Evolutionary conservation across 1,140 invertebrate species (phyloP).

Genomic region (Apis cerana): DNA sequence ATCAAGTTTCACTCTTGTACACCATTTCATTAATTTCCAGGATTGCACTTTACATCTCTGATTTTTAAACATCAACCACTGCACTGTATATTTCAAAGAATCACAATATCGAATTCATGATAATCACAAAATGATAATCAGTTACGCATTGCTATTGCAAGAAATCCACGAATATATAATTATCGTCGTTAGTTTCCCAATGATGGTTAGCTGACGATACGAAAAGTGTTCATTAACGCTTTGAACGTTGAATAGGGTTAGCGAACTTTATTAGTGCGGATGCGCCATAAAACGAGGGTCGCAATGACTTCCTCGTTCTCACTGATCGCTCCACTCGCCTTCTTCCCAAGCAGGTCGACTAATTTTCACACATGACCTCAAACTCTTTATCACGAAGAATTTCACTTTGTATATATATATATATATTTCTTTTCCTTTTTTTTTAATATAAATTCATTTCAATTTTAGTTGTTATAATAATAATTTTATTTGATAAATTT

Average conservation of each 20-base stretch:
- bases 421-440: background rate
- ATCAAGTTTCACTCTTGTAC: too few species aligned
- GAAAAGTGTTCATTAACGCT: slow-evolving; percentile 28
- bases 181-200: slow-evolving; percentile 4
- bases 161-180: background rate
- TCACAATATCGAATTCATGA: background rate
- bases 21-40: too few species aligned
- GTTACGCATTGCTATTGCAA: background rate
- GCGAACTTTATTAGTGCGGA: slow-evolving; percentile 45
- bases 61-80: too few species aligned
- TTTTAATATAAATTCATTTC: background rate
- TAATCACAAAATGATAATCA: background rate
- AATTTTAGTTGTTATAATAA: too few species aligned
- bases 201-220: background rate
- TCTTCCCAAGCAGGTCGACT: slow-evolving; percentile 14
- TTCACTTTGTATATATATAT: background rate
- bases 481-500: too few species aligned
- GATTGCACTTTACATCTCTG: too few species aligned
- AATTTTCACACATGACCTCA: slow-evolving; percentile 3
- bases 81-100: too few species aligned
- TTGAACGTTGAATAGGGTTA: slow-evolving; percentile 29
- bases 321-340: slow-evolving; percentile 21
- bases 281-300: slow-evolving; percentile 33
- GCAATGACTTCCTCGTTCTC: slow-evolving; percentile 52
- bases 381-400: background rate